Conservation (phyloP, 2,113 vertebrate genomes). For the Sminthopsis crassicaudata region DNA sequence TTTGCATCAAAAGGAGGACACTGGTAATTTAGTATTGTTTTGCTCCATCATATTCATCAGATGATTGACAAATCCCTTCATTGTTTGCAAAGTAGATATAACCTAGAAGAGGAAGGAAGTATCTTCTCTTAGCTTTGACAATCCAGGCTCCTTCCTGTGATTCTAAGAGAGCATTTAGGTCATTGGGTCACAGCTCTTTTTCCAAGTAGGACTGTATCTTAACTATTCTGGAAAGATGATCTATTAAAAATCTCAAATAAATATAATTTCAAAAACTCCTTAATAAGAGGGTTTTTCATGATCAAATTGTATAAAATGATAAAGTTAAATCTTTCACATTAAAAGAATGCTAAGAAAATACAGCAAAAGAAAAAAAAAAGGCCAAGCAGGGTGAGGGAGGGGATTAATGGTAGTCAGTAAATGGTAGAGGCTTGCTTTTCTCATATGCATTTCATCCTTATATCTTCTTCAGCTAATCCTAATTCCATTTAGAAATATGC, state of each 20-base stretch:
- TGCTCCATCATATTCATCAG: not conserved
- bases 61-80: not conserved
- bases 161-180: not conserved
- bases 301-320: conserved; percentile 1
- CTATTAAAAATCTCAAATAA: not conserved
- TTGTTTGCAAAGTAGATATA: not conserved
- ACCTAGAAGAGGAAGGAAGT: not conserved
- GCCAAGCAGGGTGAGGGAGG: not conserved
- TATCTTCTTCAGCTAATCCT: not conserved
- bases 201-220: not conserved
- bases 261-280: not conserved
- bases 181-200: not conserved
- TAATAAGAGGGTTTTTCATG: not conserved
- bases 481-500: conserved; percentile 33
- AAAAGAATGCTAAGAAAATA: not conserved
- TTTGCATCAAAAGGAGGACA: not conserved
- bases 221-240: not conserved
- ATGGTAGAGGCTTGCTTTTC: not conserved
- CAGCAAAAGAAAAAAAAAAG: conserved; percentile 20
- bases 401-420: not conserved
- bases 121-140: not conserved
- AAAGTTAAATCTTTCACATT: not conserved
- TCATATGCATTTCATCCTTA: not conserved
- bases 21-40: not conserved
- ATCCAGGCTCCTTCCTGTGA: not conserved